Evolutionary conservation across 2,888 invertebrate species (phyloP), one percentile per base, ranked within the genome.

Genomic region (Sarcophaga rosellei): DNA sequence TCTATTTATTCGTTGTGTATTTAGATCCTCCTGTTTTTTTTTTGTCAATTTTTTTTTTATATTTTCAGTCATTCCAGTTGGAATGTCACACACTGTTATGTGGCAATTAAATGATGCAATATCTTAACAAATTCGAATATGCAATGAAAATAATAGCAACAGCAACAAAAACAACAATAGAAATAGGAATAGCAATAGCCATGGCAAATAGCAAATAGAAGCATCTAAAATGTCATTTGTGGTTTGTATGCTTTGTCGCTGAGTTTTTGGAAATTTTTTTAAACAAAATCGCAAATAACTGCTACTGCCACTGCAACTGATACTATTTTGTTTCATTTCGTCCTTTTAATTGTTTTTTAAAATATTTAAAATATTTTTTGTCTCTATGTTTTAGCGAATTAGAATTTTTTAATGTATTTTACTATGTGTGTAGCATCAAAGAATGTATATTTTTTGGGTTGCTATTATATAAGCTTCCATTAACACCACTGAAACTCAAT

Each of bases 41-140:
- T 35, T 35, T 35, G 1, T 35, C 10, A 6, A 25, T 0, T 35
- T 10, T 35, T 35, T 35, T 35, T 35, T 35, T 35, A 89, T 90
- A 87, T 53, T 53, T 15, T 53, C 17, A 12, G 53, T 1, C 53
- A 53, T 86, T 69, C 81, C 85, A 88, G 86, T 87, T 87, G 72
- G 73, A 86, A 87, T 80, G 83, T 66, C 3, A 23, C 3, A 23
- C 44, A 15, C 66, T 59, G 25, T 53, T 45, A 8, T 63, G 66
- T 45, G 45, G 25, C 57, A 25, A 65, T 57, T 25, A 68, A 47
- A 53, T 53, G 47, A 61, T 68, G 35, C n/a, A 81, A 74, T 74
- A 20, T 17, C 20, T 68, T 4, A 5, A 45, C 44, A 68, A 61
- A 61, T 61, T 20, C 25, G 72, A 72, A 73, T 73, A 78, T 65